Conservation (phyloP, 1,140 invertebrate genomes). For the Neuroterus valhalla region DNA sequence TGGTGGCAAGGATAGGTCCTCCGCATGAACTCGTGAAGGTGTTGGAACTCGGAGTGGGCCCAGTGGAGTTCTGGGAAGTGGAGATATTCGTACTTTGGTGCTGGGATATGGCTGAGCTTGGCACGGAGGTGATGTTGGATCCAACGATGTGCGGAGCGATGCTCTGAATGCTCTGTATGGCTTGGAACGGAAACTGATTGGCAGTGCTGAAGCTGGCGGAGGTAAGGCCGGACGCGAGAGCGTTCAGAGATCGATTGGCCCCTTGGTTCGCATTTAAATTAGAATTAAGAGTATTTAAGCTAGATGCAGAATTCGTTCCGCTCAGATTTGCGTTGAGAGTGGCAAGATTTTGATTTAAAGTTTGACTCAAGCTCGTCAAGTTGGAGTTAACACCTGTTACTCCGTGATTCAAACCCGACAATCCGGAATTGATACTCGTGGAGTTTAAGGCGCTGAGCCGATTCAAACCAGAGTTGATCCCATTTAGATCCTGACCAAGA, state of each 20-base stretch:
- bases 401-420: slow-evolving; percentile 64
- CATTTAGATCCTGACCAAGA: slow-evolving; percentile 70
- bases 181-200: slow-evolving; percentile 69
- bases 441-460: slow-evolving; percentile 66
- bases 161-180: slow-evolving; percentile 71
- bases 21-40: slow-evolving; percentile 68
- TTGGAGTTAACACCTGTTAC: slow-evolving; percentile 67
- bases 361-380: slow-evolving; percentile 65
- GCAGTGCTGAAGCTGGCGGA: slow-evolving; percentile 67
- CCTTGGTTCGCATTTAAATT: slow-evolving; percentile 57
- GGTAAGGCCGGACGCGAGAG: slow-evolving; percentile 61
- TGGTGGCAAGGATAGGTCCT: slow-evolving; percentile 64
- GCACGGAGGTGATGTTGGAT: slow-evolving; percentile 65
- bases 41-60: slow-evolving; percentile 56
- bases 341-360: slow-evolving; percentile 65
- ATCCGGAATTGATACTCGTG: slow-evolving; percentile 67
- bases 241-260: slow-evolving; percentile 65
- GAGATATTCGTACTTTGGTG: slow-evolving; percentile 59
- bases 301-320: slow-evolving; percentile 41
- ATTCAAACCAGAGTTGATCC: slow-evolving; percentile 68
- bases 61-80: slow-evolving; percentile 62
- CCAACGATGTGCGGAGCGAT: slow-evolving; percentile 71
- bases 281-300: slow-evolving; percentile 44
- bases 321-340: slow-evolving; percentile 59
- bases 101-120: slow-evolving; percentile 61